These are phyloP conservation scores for Hyalella azteca DNA, from an alignment of 2,888 invertebrate genomes.

Conservation along the genomic window DNA sequence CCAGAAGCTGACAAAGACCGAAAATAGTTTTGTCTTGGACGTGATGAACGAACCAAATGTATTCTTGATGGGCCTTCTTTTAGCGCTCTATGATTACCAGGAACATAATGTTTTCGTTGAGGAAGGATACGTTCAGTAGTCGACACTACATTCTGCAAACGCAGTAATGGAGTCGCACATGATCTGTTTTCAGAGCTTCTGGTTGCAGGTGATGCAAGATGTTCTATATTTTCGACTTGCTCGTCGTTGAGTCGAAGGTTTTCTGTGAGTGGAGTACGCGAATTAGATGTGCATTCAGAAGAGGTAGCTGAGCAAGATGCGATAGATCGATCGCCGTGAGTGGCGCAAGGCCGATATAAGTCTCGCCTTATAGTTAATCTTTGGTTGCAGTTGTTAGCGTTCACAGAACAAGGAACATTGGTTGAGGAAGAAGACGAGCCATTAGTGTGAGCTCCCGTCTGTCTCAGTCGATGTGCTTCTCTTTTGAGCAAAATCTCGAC, in stretches of 20 bases:
- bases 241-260: neutral
- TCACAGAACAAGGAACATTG: neutral
- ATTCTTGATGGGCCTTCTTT: too few relatives aligned
- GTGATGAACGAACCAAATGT: neutral
- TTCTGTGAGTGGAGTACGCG: neutral
- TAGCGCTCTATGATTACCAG: too few relatives aligned
- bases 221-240: neutral
- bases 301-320: neutral
- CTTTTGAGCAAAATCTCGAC: neutral
- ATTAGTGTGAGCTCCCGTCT: neutral
- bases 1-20: neutral
- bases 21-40: neutral
- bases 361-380: neutral
- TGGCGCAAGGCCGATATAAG: neutral
- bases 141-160: too few relatives aligned
- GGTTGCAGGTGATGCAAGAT: neutral
- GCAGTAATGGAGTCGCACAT: too few relatives aligned
- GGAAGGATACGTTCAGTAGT: too few relatives aligned
- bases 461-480: neutral
- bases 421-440: neutral
- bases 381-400: neutral
- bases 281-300: neutral
- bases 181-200: too few relatives aligned
- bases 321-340: conserved; percentile 5
- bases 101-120: too few relatives aligned